Percentiles rank a stretch among this genome's conserved stretches.
phyloP scores from a whole-genome alignment of 2,113 vertebrate genomes.

The Bucco capensis region DNA sequence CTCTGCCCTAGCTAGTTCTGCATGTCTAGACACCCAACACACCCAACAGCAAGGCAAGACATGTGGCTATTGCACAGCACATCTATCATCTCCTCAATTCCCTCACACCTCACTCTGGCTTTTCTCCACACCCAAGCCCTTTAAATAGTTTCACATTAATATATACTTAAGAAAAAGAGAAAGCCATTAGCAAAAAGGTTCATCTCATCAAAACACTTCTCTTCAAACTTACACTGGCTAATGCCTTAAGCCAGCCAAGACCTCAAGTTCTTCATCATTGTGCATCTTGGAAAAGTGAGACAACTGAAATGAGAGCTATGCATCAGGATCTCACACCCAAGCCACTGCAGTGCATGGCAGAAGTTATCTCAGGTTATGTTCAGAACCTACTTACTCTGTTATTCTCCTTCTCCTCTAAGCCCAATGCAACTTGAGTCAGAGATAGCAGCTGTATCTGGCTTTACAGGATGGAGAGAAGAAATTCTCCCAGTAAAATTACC shows the following conservation, averaged over 20 bases:
- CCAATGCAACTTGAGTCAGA: neutral
- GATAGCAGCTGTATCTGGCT: neutral
- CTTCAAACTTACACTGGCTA: neutral
- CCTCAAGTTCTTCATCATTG: neutral
- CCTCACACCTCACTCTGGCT: neutral
- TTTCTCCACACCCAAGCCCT: neutral
- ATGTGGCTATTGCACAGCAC: neutral
- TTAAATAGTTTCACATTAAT: neutral
- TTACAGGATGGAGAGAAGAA: neutral
- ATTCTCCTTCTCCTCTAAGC: neutral
- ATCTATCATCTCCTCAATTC: neutral
- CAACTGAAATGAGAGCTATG: neutral
- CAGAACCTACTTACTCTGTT: neutral
- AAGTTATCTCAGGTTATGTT: neutral
- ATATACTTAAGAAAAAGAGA: neutral
- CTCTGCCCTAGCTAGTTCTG: neutral
- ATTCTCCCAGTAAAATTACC: neutral
- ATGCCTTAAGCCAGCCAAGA: neutral
- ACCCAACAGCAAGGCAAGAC: neutral
- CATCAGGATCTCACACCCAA: neutral
- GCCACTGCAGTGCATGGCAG: accelerated
- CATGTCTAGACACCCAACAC: neutral
- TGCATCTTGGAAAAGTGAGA: neutral
- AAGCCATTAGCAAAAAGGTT: neutral
- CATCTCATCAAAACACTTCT: neutral